phyloP scores from a whole-genome alignment of 2,113 vertebrate species.

The Epinephelus cyanopodus region DNA sequence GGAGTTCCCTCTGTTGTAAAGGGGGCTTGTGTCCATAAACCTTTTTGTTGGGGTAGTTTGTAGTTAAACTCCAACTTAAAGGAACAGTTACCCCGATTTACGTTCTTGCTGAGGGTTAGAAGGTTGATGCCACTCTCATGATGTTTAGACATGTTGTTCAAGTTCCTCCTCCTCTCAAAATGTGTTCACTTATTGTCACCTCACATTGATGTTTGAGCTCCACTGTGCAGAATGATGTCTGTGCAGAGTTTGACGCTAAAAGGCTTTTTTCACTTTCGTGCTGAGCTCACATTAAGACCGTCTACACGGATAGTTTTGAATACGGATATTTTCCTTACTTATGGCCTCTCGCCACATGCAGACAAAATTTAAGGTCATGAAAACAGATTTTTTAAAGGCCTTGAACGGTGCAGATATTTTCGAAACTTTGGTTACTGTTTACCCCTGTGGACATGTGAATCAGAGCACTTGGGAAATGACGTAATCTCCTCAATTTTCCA shows the following conservation, averaged over 20 bases:
- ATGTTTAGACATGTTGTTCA: background rate
- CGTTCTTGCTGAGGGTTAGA: background rate
- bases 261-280: too few relatives aligned
- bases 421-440: too few relatives aligned
- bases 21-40: background rate
- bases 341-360: too few relatives aligned
- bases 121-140: background rate
- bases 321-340: too few relatives aligned
- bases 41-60: background rate
- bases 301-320: too few relatives aligned
- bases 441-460: too few relatives aligned
- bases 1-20: background rate
- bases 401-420: too few relatives aligned
- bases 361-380: too few relatives aligned
- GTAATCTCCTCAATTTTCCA: too few relatives aligned
- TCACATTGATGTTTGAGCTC: background rate
- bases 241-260: background rate
- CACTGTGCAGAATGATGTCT: background rate
- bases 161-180: background rate
- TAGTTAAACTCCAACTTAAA: constrained; percentile 8
- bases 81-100: background rate
- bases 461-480: too few relatives aligned
- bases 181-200: background rate
- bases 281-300: background rate
- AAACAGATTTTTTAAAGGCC: too few relatives aligned